Evolutionary conservation across 2,888 invertebrate genomes (phyloP), one percentile per base, ranked within the genome.

Genomic region (Heliconius hortense): DNA sequence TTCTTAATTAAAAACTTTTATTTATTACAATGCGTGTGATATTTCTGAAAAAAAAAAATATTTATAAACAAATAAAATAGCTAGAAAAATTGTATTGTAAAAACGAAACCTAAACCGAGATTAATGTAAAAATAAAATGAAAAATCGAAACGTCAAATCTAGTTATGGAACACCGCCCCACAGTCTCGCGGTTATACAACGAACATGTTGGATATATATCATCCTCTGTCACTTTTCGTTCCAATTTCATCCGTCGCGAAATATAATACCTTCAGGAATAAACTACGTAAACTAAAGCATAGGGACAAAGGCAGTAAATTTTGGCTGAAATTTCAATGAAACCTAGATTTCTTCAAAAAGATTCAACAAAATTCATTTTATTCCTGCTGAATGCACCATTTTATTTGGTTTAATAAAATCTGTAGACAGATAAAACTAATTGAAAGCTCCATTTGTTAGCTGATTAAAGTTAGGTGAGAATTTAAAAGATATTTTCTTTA

Each of bases 211-310:
- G 43, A 2, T 66, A 39, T 66, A 24, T 66, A 66, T 66, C 66
- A 66, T 26, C 15, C 39, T 24, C 39, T 66, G 66, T 43, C 66
- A 66, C 39, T 66, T 66, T 43, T 66, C 39, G 39, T 24, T 66
- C 39, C 66, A 66, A 66, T 66, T 66, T 69, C 56, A 69, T 53
- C 24, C 69, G 56, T 69, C 56, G 35, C 28, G 31, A 56, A 35
- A 69, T n/a, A 69, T 56, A 56, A 31, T 69, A 7, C 56, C 8
- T n/a, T 31, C 24, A 28, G 53, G 21, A 53, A 31, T 56, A 69
- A 69, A 69, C 66, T 15, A 66, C 66, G 66, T 66, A 15, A n/a
- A 56, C 24, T 4, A 35, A 35, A 56, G 13, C 56, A n/a, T 56
- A 31, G 56, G 69, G 31, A 69, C 53, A 69, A 69, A 56, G 31